Percentiles rank a stretch among this genome's conserved stretches.
phyloP scores from a whole-genome alignment of 2,113 vertebrate genomes.

The Neomonachus schauinslandi region DNA sequence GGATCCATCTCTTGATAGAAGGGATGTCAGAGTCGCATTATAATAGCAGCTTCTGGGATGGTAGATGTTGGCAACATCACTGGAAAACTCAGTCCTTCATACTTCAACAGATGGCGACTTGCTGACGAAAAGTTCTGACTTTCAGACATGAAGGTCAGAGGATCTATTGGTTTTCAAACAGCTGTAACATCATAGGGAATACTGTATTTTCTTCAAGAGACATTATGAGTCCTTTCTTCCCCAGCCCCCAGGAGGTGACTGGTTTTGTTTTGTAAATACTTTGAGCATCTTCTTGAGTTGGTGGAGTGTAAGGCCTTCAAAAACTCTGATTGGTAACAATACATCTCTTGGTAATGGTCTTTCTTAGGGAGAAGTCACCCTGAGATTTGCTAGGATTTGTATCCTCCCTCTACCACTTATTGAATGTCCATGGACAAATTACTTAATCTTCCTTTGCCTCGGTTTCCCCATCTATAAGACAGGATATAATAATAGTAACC shows the following conservation, averaged over 20 bases:
- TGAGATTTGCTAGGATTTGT: neutral
- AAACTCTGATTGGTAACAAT: neutral
- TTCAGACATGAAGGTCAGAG: neutral
- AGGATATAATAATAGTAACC: neutral
- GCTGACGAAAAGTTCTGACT: neutral
- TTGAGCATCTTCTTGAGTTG: neutral
- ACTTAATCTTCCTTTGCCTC: neutral
- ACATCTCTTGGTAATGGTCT: neutral
- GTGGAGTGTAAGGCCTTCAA: neutral
- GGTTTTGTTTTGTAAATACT: neutral
- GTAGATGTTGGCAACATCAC: neutral
- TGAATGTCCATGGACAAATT: neutral
- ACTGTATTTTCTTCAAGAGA: neutral
- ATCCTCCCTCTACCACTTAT: neutral
- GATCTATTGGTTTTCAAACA: neutral
- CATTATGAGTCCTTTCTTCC: neutral
- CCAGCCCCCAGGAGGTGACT: neutral
- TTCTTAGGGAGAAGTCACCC: neutral
- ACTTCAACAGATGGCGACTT: neutral
- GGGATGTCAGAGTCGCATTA: neutral
- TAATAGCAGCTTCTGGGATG: neutral
- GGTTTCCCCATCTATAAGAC: neutral
- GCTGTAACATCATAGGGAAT: neutral
- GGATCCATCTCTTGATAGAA: neutral
- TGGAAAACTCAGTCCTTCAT: neutral